These are phyloP conservation scores for Cyclura pinguis DNA, from an alignment of 2,797 vertebrate genomes.

Conservation along the genomic window DNA sequence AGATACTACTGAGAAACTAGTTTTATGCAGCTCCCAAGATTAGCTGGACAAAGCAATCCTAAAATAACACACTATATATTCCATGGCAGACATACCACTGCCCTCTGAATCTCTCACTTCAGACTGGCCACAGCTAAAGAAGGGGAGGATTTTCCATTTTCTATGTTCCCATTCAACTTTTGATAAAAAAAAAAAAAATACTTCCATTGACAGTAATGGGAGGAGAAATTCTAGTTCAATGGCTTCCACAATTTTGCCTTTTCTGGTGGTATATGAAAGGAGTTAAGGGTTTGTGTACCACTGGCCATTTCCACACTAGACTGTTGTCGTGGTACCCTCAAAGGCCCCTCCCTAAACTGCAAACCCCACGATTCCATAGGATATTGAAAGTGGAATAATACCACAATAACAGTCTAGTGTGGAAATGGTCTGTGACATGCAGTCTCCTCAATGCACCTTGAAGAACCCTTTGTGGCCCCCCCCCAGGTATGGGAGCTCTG, in stretches of 20 bases:
- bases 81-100: not conserved
- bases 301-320: too few relatives aligned
- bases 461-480: not conserved
- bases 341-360: too few relatives aligned
- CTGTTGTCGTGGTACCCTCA: too few relatives aligned
- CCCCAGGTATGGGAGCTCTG: too few relatives aligned
- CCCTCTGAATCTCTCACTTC: too few relatives aligned
- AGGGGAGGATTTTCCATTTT: not conserved
- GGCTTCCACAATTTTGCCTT: not conserved
- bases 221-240: not conserved
- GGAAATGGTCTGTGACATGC: not conserved
- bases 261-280: not conserved
- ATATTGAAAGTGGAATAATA: too few relatives aligned
- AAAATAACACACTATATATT: not conserved
- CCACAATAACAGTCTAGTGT: too few relatives aligned
- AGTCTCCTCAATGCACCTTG: not conserved
- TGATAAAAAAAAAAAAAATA: not conserved
- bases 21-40: conserved; percentile 52
- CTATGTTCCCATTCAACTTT: not conserved
- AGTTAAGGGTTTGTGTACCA: not conserved
- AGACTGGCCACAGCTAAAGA: not conserved
- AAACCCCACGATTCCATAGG: too few relatives aligned
- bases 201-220: not conserved
- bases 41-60: conserved; percentile 45
- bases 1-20: conserved; percentile 52